A percentile compares a stretch with the other conserved stretches of the same genome.
These are phyloP conservation scores for Eleginops maclovinus DNA, from an alignment of 2,113 vertebrate genomes.

Conservation along the genomic window DNA sequence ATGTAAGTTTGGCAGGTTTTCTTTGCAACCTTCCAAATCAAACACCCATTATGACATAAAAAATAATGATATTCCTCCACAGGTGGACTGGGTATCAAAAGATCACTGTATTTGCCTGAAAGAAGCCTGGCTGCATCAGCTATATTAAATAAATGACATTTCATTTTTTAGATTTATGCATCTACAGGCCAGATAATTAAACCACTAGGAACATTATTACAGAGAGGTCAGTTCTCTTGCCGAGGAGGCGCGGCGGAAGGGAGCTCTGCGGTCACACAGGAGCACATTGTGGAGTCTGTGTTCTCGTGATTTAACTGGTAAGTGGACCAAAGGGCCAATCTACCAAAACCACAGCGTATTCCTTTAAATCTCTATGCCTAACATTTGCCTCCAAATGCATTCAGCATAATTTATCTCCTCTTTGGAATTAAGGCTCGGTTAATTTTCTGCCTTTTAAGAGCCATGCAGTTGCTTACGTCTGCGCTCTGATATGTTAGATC, in stretches of 20 bases:
- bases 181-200: slow-evolving; percentile 59
- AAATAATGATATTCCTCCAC: slow-evolving; percentile 33
- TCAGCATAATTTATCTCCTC: slow-evolving; percentile 36
- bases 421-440: slow-evolving; percentile 38
- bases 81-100: not conserved
- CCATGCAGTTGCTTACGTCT: slow-evolving; percentile 26
- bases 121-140: slow-evolving; percentile 18
- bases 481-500: slow-evolving; percentile 48
- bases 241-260: not conserved
- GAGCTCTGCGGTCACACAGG: slow-evolving; percentile 44
- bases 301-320: slow-evolving; percentile 25
- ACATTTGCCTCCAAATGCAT: slow-evolving; percentile 21
- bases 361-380: slow-evolving; percentile 47
- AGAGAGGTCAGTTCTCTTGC: slow-evolving; percentile 45
- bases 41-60: not conserved
- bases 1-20: not conserved
- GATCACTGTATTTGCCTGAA: slow-evolving; percentile 21
- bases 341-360: slow-evolving; percentile 1
- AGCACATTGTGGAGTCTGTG: slow-evolving; percentile 41
- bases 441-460: slow-evolving; percentile 49
- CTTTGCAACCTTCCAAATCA: not conserved
- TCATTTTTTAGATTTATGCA: slow-evolving; percentile 42
- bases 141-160: slow-evolving; percentile 44
- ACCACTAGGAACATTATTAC: slow-evolving; percentile 50
- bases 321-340: slow-evolving; percentile 36